Evolutionary conservation across 2,113 vertebrate species (phyloP), one percentile per base, ranked within the genome.

Genomic region (Jacana jacana): DNA sequence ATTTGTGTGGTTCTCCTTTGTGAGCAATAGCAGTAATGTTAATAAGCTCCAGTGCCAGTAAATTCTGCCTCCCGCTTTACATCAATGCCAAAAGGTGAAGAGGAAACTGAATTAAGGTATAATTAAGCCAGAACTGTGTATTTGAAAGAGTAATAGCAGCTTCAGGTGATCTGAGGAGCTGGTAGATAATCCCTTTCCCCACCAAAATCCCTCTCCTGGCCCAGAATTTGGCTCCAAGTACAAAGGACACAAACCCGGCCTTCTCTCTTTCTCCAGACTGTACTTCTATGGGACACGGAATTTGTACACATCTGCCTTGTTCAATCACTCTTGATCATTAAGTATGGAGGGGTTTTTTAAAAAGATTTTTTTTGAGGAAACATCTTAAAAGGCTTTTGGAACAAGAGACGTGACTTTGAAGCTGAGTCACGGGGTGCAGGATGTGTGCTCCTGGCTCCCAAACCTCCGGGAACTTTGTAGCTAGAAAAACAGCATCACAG

Each of bases 321-420:
- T 95, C 76, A 65, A 65, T 88, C 71, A 31, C 44, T 70, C 30
- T 20, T 14, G 37, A 89, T 86, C 58, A 91, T 93, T 66, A 86
- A n/a, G 17, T n/a, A 73, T 25, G 25, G 65, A 63, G 39, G 19
- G 14, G 33, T 25, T 46, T 54, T 69, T 15, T 27, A 14, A 35
- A 75, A 57, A 42, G n/a, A 40, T 40, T 42, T 42, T 42, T 95
- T 85, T 88, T 80, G 68, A 94, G 40, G 75, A 78, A 91, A 66
- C 33, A 30, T 65, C 88, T 95, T 92, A 82, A 95, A 94, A 96
- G 69, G 44, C 60, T 89, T 48, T 88, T 82, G 60, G 39, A 96
- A 86, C 28, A 80, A 91, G 49, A 91, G 91, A 46, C 1, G 4
- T 24, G 76, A 18, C 91, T 96, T 95, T 93, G 97, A 96, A 92